Conservation (phyloP, 2,113 vertebrate species). For the Lycaon pictus region DNA sequence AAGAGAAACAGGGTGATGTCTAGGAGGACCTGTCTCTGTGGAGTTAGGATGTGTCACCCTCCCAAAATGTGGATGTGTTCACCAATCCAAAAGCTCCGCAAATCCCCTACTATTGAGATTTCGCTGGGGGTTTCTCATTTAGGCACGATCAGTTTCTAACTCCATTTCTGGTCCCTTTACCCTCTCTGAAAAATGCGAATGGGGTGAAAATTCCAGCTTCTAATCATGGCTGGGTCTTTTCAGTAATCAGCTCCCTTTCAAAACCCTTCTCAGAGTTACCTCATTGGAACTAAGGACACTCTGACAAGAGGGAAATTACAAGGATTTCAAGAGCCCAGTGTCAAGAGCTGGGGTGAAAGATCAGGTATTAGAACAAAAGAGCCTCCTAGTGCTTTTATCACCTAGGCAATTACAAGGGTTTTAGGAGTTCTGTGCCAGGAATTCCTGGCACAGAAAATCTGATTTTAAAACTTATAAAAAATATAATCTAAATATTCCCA, state of each 20-base stretch:
- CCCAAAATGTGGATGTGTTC: background rate
- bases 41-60: background rate
- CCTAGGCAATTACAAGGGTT: background rate
- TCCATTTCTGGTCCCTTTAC: background rate
- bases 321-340: background rate
- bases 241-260: background rate
- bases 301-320: background rate
- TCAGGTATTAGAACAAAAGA: background rate
- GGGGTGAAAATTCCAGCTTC: background rate
- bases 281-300: background rate
- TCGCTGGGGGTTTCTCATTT: background rate
- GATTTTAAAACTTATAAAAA: background rate
- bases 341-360: background rate
- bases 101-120: background rate
- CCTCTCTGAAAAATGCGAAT: background rate
- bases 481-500: background rate
- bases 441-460: background rate
- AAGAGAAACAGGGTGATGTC: background rate
- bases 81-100: background rate
- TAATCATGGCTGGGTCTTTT: background rate
- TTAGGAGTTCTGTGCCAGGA: background rate
- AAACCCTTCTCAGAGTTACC: background rate
- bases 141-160: background rate
- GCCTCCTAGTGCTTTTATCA: background rate
- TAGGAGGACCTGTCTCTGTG: background rate